Evolutionary conservation across 2,888 invertebrate genomes (phyloP), one percentile per base, ranked within the genome.

Genomic region (Idaea straminata): DNA sequence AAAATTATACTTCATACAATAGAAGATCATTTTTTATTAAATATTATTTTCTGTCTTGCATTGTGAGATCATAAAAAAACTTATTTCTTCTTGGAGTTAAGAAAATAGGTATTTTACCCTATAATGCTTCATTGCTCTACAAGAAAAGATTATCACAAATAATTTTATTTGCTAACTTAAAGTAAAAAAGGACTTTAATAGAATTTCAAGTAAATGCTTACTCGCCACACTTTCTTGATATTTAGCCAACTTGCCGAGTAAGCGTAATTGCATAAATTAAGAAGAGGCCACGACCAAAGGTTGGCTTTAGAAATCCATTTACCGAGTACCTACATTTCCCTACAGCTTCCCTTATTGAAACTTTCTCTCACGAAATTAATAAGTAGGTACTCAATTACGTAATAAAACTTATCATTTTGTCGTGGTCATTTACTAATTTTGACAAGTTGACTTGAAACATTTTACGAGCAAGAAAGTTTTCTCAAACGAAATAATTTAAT

Each of bases 251-350:
- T 76, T 71, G 73, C 75, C 74, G 77, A 79, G 77, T 73, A 77
- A 76, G 72, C 73, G 77, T 85, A 83, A 86, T 85, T 85, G 82
- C 80, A 84, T 84, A 83, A 84, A 85, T 84, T 86, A 83, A 75
- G 74, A 76, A 74, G 70, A 73, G 77, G 73, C 76, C 75, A 78
- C 76, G 82, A 82, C 84, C 84, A 84, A 84, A 84, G 82, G 73
- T 65, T 64, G 63, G 63, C 64, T 61, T 63, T 65, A 68, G 66
- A 65, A 67, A 69, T 64, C 66, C 60, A 67, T 66, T 66, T 72
- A 75, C 64, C 36, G 63, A 74, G 73, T 69, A 70, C 74, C 70
- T 71, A 78, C 74, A 66, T 66, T 65, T 75, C 64, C 69, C 74
- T 70, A 67, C 71, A 71, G 73, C 74, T 78, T 69, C 64, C 74